A percentile compares a stretch with the other conserved stretches of the same genome.
These are phyloP conservation scores for Ectropis grisescens DNA, from an alignment of 1,140 invertebrate genomes.

Conservation along the genomic window DNA sequence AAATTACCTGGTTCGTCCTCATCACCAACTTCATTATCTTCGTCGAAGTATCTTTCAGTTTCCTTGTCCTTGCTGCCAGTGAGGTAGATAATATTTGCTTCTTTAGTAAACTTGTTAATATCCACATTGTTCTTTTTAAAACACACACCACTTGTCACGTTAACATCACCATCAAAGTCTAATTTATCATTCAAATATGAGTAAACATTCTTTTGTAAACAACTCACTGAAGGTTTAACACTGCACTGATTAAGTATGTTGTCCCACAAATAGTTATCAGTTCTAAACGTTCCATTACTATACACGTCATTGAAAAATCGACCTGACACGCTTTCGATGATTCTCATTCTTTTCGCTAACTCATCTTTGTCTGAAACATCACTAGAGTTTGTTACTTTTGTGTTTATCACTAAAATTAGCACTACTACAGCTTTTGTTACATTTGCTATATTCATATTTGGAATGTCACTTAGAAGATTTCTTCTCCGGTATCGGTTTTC, in stretches of 20 bases:
- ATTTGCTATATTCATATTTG: slow-evolving; percentile 10
- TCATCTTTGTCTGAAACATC: slow-evolving; percentile 30
- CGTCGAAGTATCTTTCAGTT: slow-evolving; percentile 45
- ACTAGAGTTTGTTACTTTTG: slow-evolving; percentile 13
- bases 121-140: slow-evolving; percentile 78
- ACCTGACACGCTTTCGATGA: slow-evolving; percentile 42
- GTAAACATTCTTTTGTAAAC: slow-evolving; percentile 83
- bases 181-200: slow-evolving; percentile 76
- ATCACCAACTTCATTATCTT: slow-evolving; percentile 48
- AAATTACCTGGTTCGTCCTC: slow-evolving; percentile 53
- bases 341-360: slow-evolving; percentile 34
- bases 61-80: slow-evolving; percentile 39
- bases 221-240: slow-evolving; percentile 74
- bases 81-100: slow-evolving; percentile 50
- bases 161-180: slow-evolving; percentile 74
- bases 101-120: slow-evolving; percentile 67
- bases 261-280: slow-evolving; percentile 79
- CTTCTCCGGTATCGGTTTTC: too few species aligned
- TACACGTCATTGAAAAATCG: slow-evolving; percentile 42
- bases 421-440: not conserved
- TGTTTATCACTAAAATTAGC: slow-evolving; percentile 25
- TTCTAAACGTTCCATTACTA: slow-evolving; percentile 65
- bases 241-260: slow-evolving; percentile 79
- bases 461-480: too few species aligned
- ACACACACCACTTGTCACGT: slow-evolving; percentile 77